These are phyloP conservation scores for Megalops cyprinoides DNA, from an alignment of 2,797 vertebrate species.

Conservation along the genomic window DNA sequence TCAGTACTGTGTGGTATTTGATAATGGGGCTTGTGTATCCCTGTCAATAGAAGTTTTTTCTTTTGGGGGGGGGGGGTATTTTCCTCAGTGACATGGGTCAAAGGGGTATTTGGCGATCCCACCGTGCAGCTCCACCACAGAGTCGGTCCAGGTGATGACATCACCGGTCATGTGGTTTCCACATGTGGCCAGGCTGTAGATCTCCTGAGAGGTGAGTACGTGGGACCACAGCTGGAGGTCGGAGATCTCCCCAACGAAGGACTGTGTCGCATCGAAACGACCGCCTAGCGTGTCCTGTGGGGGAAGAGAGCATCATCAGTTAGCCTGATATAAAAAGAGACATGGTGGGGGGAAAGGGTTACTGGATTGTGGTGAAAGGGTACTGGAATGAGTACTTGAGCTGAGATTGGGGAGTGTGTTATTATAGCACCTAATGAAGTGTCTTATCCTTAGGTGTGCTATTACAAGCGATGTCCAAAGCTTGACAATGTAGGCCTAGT, in stretches of 20 bases:
- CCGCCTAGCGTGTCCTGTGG: conserved; percentile 81
- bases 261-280: conserved; percentile 82
- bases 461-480: background rate
- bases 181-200: conserved; percentile 76
- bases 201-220: conserved; percentile 73
- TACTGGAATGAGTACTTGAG: too few relatives aligned
- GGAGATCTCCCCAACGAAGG: conserved; percentile 80
- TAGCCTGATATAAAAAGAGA: background rate
- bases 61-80: background rate
- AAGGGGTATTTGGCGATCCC: conserved; percentile 77
- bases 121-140: conserved; percentile 77
- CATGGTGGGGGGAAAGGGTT: background rate
- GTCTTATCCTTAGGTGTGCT: background rate
- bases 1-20: background rate
- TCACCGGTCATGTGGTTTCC: conserved; percentile 68
- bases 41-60: conserved; percentile 3
- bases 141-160: conserved; percentile 76
- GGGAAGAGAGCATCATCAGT: background rate
- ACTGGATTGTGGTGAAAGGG: background rate
- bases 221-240: conserved; percentile 84
- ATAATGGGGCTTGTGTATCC: background rate
- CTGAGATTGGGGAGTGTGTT: too few relatives aligned
- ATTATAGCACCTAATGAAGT: background rate
- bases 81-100: conserved; percentile 76
- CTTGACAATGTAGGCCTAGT: too few relatives aligned